Evolutionary conservation across 2,113 vertebrate genomes (phyloP).

Genomic region (Antigone vipio): DNA sequence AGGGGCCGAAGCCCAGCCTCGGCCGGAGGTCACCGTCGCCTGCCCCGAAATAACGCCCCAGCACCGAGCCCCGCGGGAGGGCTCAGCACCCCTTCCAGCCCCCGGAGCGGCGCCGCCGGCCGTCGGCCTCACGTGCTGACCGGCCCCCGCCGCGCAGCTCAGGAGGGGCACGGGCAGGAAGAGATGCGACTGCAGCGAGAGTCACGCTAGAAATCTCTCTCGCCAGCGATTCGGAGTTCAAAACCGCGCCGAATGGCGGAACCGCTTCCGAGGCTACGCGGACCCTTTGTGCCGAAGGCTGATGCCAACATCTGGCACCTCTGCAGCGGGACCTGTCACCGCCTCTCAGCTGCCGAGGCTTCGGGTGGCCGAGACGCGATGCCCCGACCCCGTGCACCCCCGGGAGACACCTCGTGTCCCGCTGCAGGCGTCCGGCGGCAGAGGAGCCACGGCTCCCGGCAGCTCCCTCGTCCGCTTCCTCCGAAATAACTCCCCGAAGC

Average conservation of each 20-base stretch:
- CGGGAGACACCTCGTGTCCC: fast-evolving
- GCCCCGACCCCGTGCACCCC: fast-evolving
- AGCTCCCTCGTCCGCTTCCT: neutral
- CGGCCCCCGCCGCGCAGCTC: neutral
- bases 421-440: neutral
- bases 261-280: fast-evolving
- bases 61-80: fast-evolving
- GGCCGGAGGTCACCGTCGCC: no score
- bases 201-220: neutral
- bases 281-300: neutral
- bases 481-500: neutral
- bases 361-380: no score
- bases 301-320: neutral
- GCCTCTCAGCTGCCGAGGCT: neutral
- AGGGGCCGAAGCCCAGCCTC: no score
- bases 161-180: no score
- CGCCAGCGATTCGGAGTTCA: neutral
- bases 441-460: fast-evolving
- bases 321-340: neutral
- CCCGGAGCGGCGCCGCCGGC: neutral
- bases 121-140: fast-evolving
- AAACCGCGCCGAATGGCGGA: fast-evolving
- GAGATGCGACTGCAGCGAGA: fast-evolving
- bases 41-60: neutral
- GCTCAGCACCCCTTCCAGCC: no score